Percentiles rank a stretch among this genome's conserved stretches.
Conservation (phyloP, 1,140 invertebrate species). For the Ceratosolen solmsi region DNA sequence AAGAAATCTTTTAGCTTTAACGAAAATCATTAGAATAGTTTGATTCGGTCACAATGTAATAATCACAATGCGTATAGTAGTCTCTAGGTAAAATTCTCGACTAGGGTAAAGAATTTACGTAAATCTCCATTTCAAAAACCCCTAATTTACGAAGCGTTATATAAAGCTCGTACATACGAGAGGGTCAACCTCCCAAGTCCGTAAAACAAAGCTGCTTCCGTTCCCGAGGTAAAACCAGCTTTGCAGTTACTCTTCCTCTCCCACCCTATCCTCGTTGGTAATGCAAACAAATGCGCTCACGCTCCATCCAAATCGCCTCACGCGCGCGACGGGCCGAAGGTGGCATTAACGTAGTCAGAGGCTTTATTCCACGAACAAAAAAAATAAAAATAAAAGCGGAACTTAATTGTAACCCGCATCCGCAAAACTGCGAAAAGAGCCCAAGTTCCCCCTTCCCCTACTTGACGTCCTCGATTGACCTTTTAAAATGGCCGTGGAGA, state of each 20-base stretch:
- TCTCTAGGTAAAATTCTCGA: not conserved
- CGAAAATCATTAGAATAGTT: not conserved
- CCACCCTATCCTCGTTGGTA: not conserved
- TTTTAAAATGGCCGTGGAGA: not conserved
- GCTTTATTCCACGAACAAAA: slow-evolving; percentile 5
- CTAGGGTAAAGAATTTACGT: slow-evolving; percentile 4
- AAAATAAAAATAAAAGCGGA: not conserved
- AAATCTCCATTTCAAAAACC: slow-evolving; percentile 32
- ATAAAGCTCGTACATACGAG: slow-evolving; percentile 29
- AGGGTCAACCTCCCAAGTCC: slow-evolving; percentile 35
- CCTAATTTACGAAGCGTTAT: slow-evolving; percentile 31
- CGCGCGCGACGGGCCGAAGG: not conserved
- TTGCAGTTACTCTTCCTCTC: not conserved
- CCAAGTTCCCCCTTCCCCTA: not conserved
- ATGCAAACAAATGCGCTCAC: slow-evolving; percentile 42
- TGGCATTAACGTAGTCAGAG: slow-evolving; percentile 30
- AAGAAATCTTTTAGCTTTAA: not conserved
- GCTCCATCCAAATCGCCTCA: slow-evolving; percentile 25
- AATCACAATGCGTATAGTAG: not conserved
- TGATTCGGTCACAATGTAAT: not conserved
- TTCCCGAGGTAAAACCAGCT: slow-evolving; percentile 36
- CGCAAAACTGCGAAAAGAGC: slow-evolving; percentile 7
- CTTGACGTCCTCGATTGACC: slow-evolving; percentile 17
- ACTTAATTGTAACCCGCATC: slow-evolving; percentile 38
- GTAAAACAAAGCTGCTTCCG: slow-evolving; percentile 40